phyloP scores from a whole-genome alignment of 2,113 vertebrate species.

The Hippopotamus amphibius region DNA sequence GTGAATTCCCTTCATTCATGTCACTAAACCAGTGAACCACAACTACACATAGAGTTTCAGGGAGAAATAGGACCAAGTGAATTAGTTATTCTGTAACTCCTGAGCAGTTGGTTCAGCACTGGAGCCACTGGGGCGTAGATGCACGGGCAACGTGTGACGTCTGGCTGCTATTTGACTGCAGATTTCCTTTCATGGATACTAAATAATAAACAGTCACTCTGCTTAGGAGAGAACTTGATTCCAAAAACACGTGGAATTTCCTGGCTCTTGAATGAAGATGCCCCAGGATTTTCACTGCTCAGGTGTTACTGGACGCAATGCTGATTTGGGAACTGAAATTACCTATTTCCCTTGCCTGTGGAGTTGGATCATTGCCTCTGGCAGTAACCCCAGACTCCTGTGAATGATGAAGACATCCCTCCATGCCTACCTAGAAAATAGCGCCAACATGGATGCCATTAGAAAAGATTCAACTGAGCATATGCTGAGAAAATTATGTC shows the following conservation, averaged over 20 bases:
- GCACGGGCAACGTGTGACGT: background rate
- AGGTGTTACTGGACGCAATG: slow-evolving; percentile 85
- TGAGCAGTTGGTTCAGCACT: slow-evolving; percentile 46
- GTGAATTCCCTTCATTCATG: slow-evolving; percentile 61
- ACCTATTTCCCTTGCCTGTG: slow-evolving; percentile 84
- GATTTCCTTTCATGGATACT: slow-evolving; percentile 74
- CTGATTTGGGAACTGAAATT: slow-evolving; percentile 86
- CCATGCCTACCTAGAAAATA: slow-evolving; percentile 85
- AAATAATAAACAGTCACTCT: slow-evolving; percentile 77
- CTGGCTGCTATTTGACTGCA: slow-evolving; percentile 70
- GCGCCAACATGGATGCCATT: slow-evolving; percentile 84
- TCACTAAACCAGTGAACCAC: slow-evolving; percentile 68
- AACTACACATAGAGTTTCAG: slow-evolving; percentile 41
- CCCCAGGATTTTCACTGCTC: slow-evolving; percentile 86
- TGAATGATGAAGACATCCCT: slow-evolving; percentile 88
- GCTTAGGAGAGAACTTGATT: slow-evolving; percentile 73
- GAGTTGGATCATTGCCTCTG: slow-evolving; percentile 88
- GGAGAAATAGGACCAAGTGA: slow-evolving; percentile 57
- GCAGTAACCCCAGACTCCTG: slow-evolving; percentile 87
- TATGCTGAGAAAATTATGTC: slow-evolving; percentile 87
- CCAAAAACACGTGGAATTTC: slow-evolving; percentile 74
- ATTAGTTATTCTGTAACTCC: slow-evolving; percentile 52
- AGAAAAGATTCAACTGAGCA: slow-evolving; percentile 84
- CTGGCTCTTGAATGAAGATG: slow-evolving; percentile 75
- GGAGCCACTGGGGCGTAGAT: slow-evolving; percentile 20